Evolutionary conservation across 2,113 vertebrate species (phyloP).

Genomic region (Forbesichthys agassizii): DNA sequence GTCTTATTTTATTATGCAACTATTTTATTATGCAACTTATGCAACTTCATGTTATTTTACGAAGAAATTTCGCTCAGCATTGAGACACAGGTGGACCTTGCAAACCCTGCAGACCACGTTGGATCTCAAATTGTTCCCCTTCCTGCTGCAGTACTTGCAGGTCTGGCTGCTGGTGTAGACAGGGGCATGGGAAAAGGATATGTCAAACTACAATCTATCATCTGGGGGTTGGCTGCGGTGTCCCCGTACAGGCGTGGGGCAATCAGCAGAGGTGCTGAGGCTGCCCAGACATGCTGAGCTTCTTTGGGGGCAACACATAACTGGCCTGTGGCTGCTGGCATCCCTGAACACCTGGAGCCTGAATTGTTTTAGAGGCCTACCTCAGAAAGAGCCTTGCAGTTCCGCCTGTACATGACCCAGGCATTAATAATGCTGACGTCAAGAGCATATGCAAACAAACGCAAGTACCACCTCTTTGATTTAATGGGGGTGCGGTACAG

Average conservation of each 20-base stretch:
- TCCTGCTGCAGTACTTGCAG: constrained; percentile 20
- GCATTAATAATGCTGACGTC: background rate
- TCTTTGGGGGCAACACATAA: background rate
- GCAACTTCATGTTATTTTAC: no score
- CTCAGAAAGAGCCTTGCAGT: constrained; percentile 2
- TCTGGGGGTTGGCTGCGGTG: no score
- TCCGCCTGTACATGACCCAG: background rate
- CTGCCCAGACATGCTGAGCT: background rate
- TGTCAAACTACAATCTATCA: no score
- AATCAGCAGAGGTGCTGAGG: background rate
- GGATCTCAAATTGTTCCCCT: background rate
- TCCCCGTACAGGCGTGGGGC: background rate
- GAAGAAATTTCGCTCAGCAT: no score
- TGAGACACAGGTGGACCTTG: no score
- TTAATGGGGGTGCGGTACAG: constrained; percentile 12
- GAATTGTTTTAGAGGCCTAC: background rate
- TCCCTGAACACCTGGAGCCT: constrained; percentile 8
- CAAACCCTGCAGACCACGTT: constrained; percentile 4
- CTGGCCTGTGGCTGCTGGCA: background rate
- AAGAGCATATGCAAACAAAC: background rate
- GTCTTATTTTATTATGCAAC: no score
- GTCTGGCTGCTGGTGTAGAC: background rate
- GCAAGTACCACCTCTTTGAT: constrained; percentile 19
- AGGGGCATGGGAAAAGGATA: no score
- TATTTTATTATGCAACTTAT: no score